Percentiles rank a stretch among this genome's conserved stretches.
Conservation (phyloP, 1,140 invertebrate genomes). For the Apis mellifera region Amel_HAv3.1 CM009935.2:11264001-11264500, state of each 20-base stretch:
- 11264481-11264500: slow-evolving; percentile 8
- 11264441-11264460: slow-evolving; percentile 23
- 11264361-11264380: too few relatives aligned
- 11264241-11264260: slow-evolving; percentile 58
- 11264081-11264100: neutral
- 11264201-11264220: slow-evolving; percentile 32
- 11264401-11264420: neutral
- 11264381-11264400: neutral
- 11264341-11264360: neutral
- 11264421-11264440: neutral
- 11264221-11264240: slow-evolving; percentile 46
- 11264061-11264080: neutral
- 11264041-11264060: neutral
- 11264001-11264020: too few relatives aligned
- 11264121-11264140: slow-evolving; percentile 19
- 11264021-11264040: too few relatives aligned
- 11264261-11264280: slow-evolving; percentile 27
- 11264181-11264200: slow-evolving; percentile 31
- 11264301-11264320: neutral
- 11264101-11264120: slow-evolving; percentile 31
- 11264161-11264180: slow-evolving; percentile 4
- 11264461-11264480: slow-evolving; percentile 16
- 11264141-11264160: slow-evolving; percentile 9
- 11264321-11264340: neutral
- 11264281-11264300: neutral